A percentile compares a stretch with the other conserved stretches of the same genome.
Conservation (phyloP, 2,888 invertebrate genomes). For the Junonia oenone region DNA sequence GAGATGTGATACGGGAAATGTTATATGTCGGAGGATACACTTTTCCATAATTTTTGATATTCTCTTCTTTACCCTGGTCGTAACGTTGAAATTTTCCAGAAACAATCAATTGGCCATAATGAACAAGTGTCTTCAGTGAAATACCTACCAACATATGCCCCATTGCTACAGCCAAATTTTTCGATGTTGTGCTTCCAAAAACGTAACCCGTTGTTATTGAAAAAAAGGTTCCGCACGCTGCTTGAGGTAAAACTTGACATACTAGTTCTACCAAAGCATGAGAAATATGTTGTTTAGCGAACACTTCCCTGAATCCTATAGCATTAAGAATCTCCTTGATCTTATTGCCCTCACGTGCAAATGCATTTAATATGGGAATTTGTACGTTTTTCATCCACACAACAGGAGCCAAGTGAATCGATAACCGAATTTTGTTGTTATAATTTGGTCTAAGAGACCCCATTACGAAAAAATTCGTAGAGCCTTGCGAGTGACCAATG, state of each 20-base stretch:
- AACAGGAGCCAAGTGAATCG: slow-evolving; percentile 77
- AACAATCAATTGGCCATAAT: too few relatives aligned
- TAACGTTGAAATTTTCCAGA: too few relatives aligned
- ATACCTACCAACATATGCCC: slow-evolving; percentile 77
- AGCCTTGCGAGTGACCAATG: slow-evolving; percentile 84
- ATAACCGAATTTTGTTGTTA: slow-evolving; percentile 72
- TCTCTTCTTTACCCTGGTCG: slow-evolving; percentile 53
- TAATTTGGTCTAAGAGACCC: slow-evolving; percentile 73
- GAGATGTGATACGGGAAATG: slow-evolving; percentile 49
- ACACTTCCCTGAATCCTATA: slow-evolving; percentile 81
- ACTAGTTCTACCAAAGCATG: slow-evolving; percentile 52
- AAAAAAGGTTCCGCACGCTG: slow-evolving; percentile 77
- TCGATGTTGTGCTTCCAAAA: slow-evolving; percentile 70
- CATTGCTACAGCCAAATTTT: slow-evolving; percentile 71
- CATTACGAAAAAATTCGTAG: slow-evolving; percentile 76
- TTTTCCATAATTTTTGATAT: slow-evolving; percentile 52
- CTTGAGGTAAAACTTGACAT: slow-evolving; percentile 56
- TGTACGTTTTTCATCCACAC: slow-evolving; percentile 72
- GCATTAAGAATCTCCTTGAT: slow-evolving; percentile 47
- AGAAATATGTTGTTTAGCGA: slow-evolving; percentile 74
- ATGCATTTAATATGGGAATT: slow-evolving; percentile 41
- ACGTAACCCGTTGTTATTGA: slow-evolving; percentile 80
- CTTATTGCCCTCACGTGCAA: slow-evolving; percentile 34
- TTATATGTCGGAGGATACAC: slow-evolving; percentile 56
- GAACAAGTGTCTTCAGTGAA: too few relatives aligned